Conservation (phyloP, 1,140 invertebrate species). For the Sminthurinus signatus region DNA sequence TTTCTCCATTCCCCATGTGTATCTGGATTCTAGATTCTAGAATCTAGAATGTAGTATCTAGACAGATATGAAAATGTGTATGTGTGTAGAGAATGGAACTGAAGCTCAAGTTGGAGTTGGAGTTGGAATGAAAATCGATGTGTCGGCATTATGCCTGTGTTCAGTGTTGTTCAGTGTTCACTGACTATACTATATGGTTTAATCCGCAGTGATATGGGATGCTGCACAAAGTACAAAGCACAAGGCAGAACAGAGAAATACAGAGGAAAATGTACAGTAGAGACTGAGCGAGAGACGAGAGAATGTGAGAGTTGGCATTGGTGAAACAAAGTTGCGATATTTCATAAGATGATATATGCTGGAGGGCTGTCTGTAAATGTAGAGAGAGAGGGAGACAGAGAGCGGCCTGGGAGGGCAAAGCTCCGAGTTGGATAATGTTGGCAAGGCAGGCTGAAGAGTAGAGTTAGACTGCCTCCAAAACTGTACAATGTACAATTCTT, state of each 20-base stretch:
- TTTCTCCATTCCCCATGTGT: too few species aligned
- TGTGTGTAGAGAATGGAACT: too few species aligned
- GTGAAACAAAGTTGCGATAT: conserved; percentile 32
- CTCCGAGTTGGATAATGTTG: conserved; percentile 8
- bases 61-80: too few species aligned
- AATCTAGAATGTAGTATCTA: too few species aligned
- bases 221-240: too few species aligned
- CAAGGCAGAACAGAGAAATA: neutral
- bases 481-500: too few species aligned
- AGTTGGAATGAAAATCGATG: neutral
- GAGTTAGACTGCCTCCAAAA: too few species aligned
- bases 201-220: neutral
- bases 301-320: conserved; percentile 22
- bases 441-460: conserved; percentile 12
- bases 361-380: conserved; percentile 15
- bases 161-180: too few species aligned
- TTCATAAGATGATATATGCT: conserved; percentile 31
- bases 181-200: neutral
- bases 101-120: too few species aligned
- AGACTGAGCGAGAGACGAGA: conserved; percentile 8
- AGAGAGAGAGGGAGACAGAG: conserved; percentile 5
- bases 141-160: conserved; percentile 1
- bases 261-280: neutral
- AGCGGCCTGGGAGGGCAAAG: conserved; percentile 15
- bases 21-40: too few species aligned